A percentile compares a stretch with the other conserved stretches of the same genome.
These are phyloP conservation scores for Bubo blakistoni DNA, from an alignment of 2,113 vertebrate genomes.

Conservation along the genomic window DNA sequence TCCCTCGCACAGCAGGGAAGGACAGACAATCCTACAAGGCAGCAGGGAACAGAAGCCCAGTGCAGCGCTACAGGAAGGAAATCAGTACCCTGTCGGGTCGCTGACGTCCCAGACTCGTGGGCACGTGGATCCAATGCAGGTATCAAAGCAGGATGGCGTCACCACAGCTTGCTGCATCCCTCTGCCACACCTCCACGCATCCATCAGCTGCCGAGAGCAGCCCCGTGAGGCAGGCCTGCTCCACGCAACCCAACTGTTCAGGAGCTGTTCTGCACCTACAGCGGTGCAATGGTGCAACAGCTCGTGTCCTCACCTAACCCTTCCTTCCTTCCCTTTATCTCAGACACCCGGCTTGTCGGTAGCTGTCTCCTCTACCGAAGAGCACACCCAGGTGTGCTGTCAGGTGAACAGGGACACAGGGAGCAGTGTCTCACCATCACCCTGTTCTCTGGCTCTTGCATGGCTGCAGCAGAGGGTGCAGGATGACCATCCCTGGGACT, in stretches of 20 bases:
- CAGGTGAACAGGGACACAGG: background rate
- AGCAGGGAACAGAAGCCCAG: background rate
- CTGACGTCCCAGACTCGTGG: background rate
- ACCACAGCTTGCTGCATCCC: background rate
- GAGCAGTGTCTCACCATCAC: background rate
- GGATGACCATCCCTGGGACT: background rate
- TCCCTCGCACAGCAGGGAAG: background rate
- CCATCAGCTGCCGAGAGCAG: background rate
- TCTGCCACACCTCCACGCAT: background rate
- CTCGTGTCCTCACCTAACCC: background rate
- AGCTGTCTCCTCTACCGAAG: background rate
- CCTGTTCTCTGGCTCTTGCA: background rate
- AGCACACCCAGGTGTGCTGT: background rate
- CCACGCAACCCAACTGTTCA: background rate
- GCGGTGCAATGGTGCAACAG: background rate
- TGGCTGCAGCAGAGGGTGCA: background rate
- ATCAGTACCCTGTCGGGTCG: background rate
- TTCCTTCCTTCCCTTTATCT: background rate
- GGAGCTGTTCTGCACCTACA: background rate
- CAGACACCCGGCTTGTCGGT: background rate
- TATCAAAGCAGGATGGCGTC: background rate
- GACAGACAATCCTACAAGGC: background rate
- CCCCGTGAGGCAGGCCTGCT: background rate
- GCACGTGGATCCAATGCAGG: background rate
- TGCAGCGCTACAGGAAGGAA: background rate